Evolutionary conservation across 1,140 invertebrate species (phyloP).

Genomic region (Dolichoris vasculosae): DNA sequence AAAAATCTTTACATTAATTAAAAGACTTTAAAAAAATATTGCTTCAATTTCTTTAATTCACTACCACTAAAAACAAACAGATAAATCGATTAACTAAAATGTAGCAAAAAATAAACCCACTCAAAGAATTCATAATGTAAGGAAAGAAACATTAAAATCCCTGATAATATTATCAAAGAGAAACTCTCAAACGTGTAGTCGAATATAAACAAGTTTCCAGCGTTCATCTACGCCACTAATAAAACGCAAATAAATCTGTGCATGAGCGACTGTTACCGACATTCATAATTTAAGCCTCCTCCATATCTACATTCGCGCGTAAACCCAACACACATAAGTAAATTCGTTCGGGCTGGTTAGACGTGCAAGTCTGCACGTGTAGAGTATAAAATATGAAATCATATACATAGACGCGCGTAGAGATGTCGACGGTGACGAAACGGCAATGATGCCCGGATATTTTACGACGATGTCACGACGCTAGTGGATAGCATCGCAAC

Average conservation of each 20-base stretch:
- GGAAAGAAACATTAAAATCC: background rate
- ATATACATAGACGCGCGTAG: background rate
- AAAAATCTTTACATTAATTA: no score
- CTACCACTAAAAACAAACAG: no score
- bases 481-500: background rate
- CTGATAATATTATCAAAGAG: background rate
- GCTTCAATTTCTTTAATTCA: no score
- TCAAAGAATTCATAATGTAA: background rate
- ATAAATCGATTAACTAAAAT: no score
- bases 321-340: background rate
- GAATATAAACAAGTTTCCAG: background rate
- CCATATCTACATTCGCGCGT: background rate
- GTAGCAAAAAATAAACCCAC: no score
- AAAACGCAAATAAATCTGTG: background rate
- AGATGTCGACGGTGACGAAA: background rate
- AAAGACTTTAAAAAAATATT: no score
- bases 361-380: no score
- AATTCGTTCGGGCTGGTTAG: background rate
- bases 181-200: background rate
- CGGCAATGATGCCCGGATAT: constrained; percentile 5
- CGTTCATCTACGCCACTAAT: background rate
- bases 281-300: background rate
- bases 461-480: background rate
- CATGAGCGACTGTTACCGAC: background rate
- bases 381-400: background rate